These are phyloP conservation scores for Darwinula stevensoni DNA, from an alignment of 2,888 invertebrate species.

Conservation along the genomic window DNA sequence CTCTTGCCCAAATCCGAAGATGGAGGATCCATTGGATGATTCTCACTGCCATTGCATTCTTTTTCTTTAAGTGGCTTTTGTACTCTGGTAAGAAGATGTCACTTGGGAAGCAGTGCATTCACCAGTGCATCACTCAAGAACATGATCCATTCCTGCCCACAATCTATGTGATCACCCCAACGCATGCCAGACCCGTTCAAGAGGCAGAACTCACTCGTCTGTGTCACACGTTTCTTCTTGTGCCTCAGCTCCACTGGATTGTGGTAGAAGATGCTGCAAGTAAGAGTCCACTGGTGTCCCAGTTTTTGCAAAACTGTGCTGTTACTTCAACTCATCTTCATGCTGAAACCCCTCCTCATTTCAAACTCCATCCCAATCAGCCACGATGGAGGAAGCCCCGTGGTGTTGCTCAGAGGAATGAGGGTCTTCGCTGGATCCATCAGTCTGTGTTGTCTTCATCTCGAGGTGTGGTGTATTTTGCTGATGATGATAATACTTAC, in stretches of 20 bases:
- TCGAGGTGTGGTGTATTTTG: conserved; percentile 56
- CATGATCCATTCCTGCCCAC: conserved; percentile 24
- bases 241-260: conserved; percentile 75
- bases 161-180: conserved; percentile 77
- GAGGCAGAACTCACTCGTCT: conserved; percentile 43
- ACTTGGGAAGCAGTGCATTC: too few relatives aligned
- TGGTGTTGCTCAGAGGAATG: conserved; percentile 69
- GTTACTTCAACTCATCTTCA: conserved; percentile 33
- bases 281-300: conserved; percentile 36
- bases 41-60: too few relatives aligned
- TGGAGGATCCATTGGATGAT: too few relatives aligned
- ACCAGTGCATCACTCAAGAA: too few relatives aligned
- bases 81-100: too few relatives aligned
- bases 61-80: too few relatives aligned
- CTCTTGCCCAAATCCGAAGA: too few relatives aligned
- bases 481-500: conserved; percentile 92
- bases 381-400: conserved; percentile 48
- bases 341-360: conserved; percentile 28
- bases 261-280: conserved; percentile 53
- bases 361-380: background rate
- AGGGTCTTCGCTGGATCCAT: conserved; percentile 50
- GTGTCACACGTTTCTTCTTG: conserved; percentile 52
- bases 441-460: conserved; percentile 11
- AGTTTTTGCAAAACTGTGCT: conserved; percentile 32
- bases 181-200: conserved; percentile 48